phyloP scores from a whole-genome alignment of 2,113 vertebrate genomes.

The Phyllostomus discolor region DNA sequence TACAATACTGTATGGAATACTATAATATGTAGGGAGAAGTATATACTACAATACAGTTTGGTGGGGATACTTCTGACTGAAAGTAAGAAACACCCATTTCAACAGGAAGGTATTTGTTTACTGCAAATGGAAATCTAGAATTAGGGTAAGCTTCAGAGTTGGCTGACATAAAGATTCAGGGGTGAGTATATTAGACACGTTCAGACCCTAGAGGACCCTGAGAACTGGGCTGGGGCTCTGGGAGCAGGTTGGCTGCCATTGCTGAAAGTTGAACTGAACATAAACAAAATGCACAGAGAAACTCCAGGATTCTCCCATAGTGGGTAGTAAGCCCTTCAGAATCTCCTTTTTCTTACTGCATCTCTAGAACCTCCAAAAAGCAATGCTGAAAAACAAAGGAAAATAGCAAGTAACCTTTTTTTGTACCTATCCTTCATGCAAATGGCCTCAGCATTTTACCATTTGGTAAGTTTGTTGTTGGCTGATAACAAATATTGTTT shows the following conservation, averaged over 20 bases:
- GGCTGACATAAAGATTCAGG: neutral
- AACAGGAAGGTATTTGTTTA: neutral
- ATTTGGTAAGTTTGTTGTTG: neutral
- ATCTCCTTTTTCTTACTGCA: neutral
- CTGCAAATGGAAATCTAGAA: neutral
- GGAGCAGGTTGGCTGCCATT: neutral
- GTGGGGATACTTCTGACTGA: neutral
- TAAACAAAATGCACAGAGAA: neutral
- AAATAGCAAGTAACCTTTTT: neutral
- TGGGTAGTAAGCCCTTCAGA: neutral
- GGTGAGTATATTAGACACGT: neutral
- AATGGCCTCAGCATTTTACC: neutral
- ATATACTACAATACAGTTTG: neutral
- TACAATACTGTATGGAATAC: neutral
- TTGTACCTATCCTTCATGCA: neutral
- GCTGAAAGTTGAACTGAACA: neutral
- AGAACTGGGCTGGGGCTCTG: neutral
- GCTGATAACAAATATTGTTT: neutral
- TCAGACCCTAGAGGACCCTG: neutral
- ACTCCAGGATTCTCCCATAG: neutral
- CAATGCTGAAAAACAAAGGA: neutral
- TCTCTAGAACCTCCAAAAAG: constrained; percentile 2
- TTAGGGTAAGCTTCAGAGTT: neutral
- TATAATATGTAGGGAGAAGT: neutral
- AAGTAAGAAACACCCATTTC: neutral